Evolutionary conservation across 1,140 invertebrate genomes (phyloP).

Genomic region (Tetragonula clypearis): DNA sequence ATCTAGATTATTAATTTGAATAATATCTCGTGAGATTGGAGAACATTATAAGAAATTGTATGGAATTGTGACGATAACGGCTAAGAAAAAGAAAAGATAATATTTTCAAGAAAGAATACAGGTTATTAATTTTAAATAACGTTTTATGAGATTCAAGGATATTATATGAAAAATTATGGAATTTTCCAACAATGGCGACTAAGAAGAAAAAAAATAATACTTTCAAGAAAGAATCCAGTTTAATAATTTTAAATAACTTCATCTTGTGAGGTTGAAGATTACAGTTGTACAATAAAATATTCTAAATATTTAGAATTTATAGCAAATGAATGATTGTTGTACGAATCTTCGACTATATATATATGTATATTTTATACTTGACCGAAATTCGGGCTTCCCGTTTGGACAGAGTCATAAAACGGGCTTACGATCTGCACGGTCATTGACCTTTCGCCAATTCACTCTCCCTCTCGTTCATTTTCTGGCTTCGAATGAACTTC

Average conservation of each 20-base stretch:
- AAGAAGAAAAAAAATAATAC: too few relatives aligned
- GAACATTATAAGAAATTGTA: too few relatives aligned
- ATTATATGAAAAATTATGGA: too few relatives aligned
- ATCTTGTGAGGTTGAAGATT: too few relatives aligned
- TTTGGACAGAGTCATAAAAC: constrained; percentile 34
- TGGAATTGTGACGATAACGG: too few relatives aligned
- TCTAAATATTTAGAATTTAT: not conserved
- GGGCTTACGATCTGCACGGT: constrained; percentile 22
- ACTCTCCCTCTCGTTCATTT: constrained; percentile 50
- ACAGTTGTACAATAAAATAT: too few relatives aligned
- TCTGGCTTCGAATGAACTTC: constrained; percentile 8
- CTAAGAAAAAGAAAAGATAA: too few relatives aligned
- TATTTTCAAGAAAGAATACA: not conserved
- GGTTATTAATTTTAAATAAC: not conserved
- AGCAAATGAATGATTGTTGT: not conserved
- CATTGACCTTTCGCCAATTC: constrained; percentile 50
- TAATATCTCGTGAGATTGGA: too few relatives aligned
- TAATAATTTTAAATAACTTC: not conserved
- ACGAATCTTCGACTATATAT: not conserved
- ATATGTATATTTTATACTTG: not conserved
- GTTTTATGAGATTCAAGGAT: too few relatives aligned
- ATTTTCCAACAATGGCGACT: too few relatives aligned
- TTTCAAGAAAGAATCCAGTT: not conserved
- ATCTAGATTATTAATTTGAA: not conserved
- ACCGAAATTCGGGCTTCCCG: not conserved